These are phyloP conservation scores for Aelia acuminata DNA, from an alignment of 2,888 invertebrate species.

Conservation along the genomic window DNA sequence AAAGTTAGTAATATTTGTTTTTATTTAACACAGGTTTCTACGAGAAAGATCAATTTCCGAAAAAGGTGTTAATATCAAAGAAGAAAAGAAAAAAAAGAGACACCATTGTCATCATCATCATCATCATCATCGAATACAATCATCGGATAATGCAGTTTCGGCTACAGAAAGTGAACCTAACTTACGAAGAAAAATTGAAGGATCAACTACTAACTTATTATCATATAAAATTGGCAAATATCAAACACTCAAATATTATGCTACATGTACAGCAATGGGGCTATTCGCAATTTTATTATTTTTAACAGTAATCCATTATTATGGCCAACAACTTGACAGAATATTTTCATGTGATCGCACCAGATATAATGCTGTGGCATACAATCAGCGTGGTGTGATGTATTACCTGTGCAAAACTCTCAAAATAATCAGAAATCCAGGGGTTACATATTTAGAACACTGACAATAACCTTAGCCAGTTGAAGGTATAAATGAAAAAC, in stretches of 20 bases:
- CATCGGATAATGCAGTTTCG: not conserved
- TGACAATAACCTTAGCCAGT: not conserved
- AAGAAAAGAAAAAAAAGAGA: not conserved
- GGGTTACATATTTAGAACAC: constrained; percentile 42
- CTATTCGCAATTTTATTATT: constrained; percentile 1
- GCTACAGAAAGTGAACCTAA: constrained; percentile 39
- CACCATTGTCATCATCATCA: not conserved
- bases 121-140: not conserved
- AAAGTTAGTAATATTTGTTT: not conserved
- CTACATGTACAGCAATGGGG: not conserved
- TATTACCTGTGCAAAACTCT: constrained; percentile 45
- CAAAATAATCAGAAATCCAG: constrained; percentile 45
- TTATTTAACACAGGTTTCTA: not conserved
- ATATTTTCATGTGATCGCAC: constrained; percentile 39
- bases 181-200: not conserved
- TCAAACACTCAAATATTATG: constrained; percentile 9
- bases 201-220: too few species aligned
- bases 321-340: constrained; percentile 47
- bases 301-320: constrained; percentile 23
- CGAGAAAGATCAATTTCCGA: constrained; percentile 13
- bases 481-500: not conserved
- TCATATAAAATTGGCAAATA: not conserved
- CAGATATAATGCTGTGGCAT: constrained; percentile 41
- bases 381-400: constrained; percentile 42
- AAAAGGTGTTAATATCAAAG: not conserved